These are phyloP conservation scores for Drosophila asahinai DNA, from an alignment of 1,140 invertebrate genomes.

Conservation along the genomic window DNA sequence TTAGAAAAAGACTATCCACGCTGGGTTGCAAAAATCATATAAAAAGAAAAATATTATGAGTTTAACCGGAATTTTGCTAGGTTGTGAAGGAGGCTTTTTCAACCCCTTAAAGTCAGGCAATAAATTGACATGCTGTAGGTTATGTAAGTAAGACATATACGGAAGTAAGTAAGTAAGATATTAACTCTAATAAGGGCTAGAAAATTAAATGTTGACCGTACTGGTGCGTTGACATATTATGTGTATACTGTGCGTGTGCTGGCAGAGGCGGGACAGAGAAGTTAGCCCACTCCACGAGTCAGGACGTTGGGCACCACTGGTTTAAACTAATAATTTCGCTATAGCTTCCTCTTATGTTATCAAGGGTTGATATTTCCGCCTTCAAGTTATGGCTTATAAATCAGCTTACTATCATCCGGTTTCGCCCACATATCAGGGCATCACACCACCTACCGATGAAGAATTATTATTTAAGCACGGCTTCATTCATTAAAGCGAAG, in stretches of 20 bases:
- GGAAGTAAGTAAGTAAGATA: too few relatives aligned
- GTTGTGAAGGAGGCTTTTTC: neutral
- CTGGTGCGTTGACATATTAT: too few relatives aligned
- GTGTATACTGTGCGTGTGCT: too few relatives aligned
- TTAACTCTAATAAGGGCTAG: too few relatives aligned
- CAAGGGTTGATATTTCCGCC: constrained; percentile 9
- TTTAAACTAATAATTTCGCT: neutral
- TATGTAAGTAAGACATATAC: too few relatives aligned
- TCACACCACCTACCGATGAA: constrained; percentile 6
- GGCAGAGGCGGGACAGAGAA: too few relatives aligned
- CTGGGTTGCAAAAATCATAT: too few relatives aligned
- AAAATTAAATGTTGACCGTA: too few relatives aligned
- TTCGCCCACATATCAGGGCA: constrained; percentile 10
- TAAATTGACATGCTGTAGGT: too few relatives aligned
- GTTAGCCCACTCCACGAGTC: too few relatives aligned
- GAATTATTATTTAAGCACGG: constrained; percentile 45
- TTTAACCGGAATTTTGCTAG: neutral
- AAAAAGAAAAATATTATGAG: neutral
- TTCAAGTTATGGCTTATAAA: constrained; percentile 6
- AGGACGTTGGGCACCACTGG: too few relatives aligned
- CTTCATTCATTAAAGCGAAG: constrained; percentile 61
- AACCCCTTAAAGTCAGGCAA: neutral
- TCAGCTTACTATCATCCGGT: constrained; percentile 9
- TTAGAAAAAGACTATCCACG: neutral
- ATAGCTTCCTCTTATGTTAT: neutral